phyloP scores from a whole-genome alignment of 2,888 invertebrate genomes.

The Dorcus hopei region DNA sequence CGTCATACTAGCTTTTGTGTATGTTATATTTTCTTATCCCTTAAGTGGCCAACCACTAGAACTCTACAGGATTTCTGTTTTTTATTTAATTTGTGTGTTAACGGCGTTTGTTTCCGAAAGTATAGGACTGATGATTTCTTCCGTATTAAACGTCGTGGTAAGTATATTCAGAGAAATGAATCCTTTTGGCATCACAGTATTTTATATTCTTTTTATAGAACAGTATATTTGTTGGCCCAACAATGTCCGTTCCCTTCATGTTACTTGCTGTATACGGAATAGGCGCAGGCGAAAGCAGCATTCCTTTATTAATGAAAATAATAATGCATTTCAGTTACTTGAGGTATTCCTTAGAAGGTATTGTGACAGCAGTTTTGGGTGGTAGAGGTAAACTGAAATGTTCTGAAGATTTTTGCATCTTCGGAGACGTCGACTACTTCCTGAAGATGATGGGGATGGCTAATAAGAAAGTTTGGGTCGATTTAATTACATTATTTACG shows the following conservation, averaged over 20 bases:
- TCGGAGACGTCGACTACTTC: constrained; percentile 70
- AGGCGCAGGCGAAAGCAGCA: constrained; percentile 67
- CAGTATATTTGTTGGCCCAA: constrained; percentile 87
- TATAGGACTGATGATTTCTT: constrained; percentile 71
- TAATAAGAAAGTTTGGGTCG: constrained; percentile 64
- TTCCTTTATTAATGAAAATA: constrained; percentile 72
- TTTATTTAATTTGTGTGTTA: constrained; percentile 66
- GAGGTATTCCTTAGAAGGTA: constrained; percentile 65
- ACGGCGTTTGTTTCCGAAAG: constrained; percentile 76
- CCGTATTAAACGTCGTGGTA: constrained; percentile 73
- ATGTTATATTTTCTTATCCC: constrained; percentile 67
- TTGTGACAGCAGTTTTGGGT: constrained; percentile 74
- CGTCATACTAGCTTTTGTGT: constrained; percentile 64
- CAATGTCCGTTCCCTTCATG: constrained; percentile 82
- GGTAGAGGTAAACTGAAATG: constrained; percentile 73
- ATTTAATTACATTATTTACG: constrained; percentile 60
- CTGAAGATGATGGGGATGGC: constrained; percentile 74
- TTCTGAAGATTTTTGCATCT: constrained; percentile 72
- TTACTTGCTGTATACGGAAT: constrained; percentile 84
- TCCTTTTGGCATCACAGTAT: background rate
- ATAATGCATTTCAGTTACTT: constrained; percentile 81
- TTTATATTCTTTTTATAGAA: constrained; percentile 57
- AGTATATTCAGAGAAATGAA: constrained; percentile 41
- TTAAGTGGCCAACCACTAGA: constrained; percentile 78
- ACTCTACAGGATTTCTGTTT: constrained; percentile 61